Base-by-base conservation (phyloP, 2,888 invertebrate genomes). In the Willowsia nigromaculata region DNA sequence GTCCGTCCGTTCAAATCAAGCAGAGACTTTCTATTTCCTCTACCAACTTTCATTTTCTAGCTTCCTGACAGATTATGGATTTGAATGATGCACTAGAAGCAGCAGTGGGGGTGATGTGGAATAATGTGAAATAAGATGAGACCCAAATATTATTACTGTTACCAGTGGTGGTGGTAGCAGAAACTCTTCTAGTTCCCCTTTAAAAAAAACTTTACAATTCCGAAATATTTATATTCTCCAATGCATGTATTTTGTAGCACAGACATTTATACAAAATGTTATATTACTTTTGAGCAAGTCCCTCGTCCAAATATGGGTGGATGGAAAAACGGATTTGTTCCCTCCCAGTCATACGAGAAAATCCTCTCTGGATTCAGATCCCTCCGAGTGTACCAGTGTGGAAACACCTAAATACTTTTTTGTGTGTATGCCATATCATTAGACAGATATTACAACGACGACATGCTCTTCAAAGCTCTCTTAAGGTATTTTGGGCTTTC, bases 61-160 rank as follows among this genome's bases (percentile, higher is more conserved):
- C 82, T 82, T 88, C 88, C 88, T 88, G 88, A 80, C 82, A 87
- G 88, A 88, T 88, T 88, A 82, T 76, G 82, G 82, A 88, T 74
- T 88, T 83, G 82, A 88, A 88, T 88, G 88, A 82, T 88, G 82
- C 88, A 82, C 59, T 74, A 43, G 47, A 74, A 43, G 37, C n/a
- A 37, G 37, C 37, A 37, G 40, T 43, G 68, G 62, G 3, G 62
- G 40, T 71, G 40, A 11, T 18, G 56, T 68, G 43, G 47, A 15
- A 74, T 27, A 74, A 27, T 47, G 27, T 27, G 47, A 27, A 7
- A 9, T n/a, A 74, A 27, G 71, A 68, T 18, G 43, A 43, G 43
- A 27, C 22, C 25, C 47, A 27, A 74, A 47, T n/a, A 74, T 33
- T 25, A 74, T 74, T 47, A 47, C 43, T 13, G 27, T 74, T 47